Evolutionary conservation across 2,888 invertebrate genomes (phyloP), one percentile per base, ranked within the genome.

Genomic region (Eupsilia transversa): DNA sequence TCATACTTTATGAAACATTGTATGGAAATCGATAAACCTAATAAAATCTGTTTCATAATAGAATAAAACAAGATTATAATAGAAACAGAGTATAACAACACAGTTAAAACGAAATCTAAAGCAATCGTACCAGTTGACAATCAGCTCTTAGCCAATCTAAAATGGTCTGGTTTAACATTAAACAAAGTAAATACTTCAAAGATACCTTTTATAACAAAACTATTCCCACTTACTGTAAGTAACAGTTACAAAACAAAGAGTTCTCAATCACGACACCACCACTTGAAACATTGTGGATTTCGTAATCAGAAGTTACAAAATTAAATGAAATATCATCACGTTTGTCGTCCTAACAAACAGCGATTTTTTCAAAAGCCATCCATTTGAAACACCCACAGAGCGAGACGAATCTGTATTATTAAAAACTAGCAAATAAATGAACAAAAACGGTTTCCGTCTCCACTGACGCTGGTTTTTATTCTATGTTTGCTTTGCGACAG

Each of bases 351-450:
- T 74, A 76, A 75, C 67, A 84, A 83, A 82, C 60, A 68, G 71
- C 12, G 65, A 56, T 73, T 76, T 82, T 82, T 77, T 80, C 68
- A 52, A 80, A 85, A 78, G 72, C 14, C 82, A 74, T 72, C 72
- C 59, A 77, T 74, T 80, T 75, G 38, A 73, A 75, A 82, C 75
- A 79, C 80, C 80, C 86, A 89, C 87, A 76, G 84, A 88, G 82
- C 88, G 87, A 86, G 72, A 88, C 89, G 87, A 87, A 87, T 83
- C 80, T 68, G 79, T 86, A 87, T 90, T 88, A 89, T 89, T 89
- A 85, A 85, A 84, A 87, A 80, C 79, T 74, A 83, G 70, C 71
- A 81, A 86, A 88, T 86, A 87, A 91, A 90, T 85, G 70, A 88
- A 86, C 86, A 89, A 89, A 89, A 89, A 87, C 85, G 76, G 83